Evolutionary conservation across 2,888 invertebrate species (phyloP).

Genomic region (Troides oblongomaculatus): DNA sequence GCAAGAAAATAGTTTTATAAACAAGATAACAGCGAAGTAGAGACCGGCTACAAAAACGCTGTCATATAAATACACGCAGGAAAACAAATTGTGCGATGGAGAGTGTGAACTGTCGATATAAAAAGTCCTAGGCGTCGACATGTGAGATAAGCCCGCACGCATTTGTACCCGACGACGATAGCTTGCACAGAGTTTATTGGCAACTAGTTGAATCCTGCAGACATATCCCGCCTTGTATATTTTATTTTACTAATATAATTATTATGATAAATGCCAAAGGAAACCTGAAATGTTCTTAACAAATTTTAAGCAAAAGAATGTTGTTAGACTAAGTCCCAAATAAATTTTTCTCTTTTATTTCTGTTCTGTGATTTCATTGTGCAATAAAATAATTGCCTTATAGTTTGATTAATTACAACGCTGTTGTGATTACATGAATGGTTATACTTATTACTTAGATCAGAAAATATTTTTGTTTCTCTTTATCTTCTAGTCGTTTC

Average conservation of each 20-base stretch:
- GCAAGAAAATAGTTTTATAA: too few species aligned
- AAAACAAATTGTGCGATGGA: constrained; percentile 12
- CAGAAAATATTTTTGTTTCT: too few species aligned
- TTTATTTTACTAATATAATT: not conserved
- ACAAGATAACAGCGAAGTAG: not conserved
- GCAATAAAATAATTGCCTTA: too few species aligned
- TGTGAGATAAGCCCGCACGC: constrained; percentile 19
- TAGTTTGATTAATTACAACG: too few species aligned
- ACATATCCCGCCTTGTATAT: not conserved
- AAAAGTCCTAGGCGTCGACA: constrained; percentile 13
- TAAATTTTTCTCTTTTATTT: too few species aligned
- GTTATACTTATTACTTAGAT: too few species aligned
- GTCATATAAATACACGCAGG: constrained; percentile 2
- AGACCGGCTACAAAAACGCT: not conserved
- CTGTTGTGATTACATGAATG: too few species aligned
- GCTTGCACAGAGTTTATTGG: not conserved
- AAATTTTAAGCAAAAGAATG: not conserved
- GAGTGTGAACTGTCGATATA: constrained; percentile 5
- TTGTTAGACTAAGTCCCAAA: too few species aligned
- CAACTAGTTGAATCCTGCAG: not conserved
- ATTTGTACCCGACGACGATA: constrained; percentile 4
- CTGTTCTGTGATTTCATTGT: too few species aligned
- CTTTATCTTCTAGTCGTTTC: too few species aligned
- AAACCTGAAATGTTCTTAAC: not conserved
- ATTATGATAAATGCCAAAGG: not conserved